Conservation (phyloP, 2,113 vertebrate genomes). For the Poicephalus meyeri region DNA sequence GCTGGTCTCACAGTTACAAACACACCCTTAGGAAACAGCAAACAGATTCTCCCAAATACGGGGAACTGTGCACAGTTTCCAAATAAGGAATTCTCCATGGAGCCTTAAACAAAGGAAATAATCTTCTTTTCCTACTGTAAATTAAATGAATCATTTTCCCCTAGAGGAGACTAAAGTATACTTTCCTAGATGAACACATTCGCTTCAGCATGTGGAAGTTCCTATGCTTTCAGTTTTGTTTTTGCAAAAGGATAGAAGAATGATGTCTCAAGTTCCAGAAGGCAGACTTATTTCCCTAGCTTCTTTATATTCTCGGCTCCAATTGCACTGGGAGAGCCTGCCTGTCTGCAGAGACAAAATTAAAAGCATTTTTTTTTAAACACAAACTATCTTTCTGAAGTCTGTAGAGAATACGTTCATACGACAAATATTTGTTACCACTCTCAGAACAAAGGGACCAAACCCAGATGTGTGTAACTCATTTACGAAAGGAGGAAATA, state of each 20-base stretch:
- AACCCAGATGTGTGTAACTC: neutral
- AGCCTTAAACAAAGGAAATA: conserved; percentile 11
- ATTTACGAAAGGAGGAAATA: rapidly evolving
- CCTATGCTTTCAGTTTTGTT: neutral
- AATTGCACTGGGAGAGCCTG: neutral
- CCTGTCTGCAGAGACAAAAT: neutral
- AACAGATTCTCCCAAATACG: conserved; percentile 13
- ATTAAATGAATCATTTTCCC: neutral
- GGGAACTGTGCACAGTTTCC: neutral
- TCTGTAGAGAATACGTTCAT: neutral
- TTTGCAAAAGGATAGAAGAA: conserved; percentile 20
- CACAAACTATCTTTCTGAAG: neutral
- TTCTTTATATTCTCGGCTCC: conserved; percentile 1
- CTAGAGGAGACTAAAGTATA: neutral
- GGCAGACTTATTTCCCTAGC: conserved; percentile 8
- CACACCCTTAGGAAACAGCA: conserved; percentile 37
- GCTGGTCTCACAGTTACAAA: neutral
- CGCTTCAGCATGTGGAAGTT: neutral
- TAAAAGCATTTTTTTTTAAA: neutral
- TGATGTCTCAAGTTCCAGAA: neutral
- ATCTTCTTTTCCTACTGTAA: neutral
- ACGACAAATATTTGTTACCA: neutral
- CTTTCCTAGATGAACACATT: neutral
- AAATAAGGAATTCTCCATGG: conserved; percentile 9
- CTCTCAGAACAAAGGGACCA: neutral